Evolutionary conservation across 2,113 vertebrate genomes (phyloP).

Genomic region (Haplochromis burtoni): DNA sequence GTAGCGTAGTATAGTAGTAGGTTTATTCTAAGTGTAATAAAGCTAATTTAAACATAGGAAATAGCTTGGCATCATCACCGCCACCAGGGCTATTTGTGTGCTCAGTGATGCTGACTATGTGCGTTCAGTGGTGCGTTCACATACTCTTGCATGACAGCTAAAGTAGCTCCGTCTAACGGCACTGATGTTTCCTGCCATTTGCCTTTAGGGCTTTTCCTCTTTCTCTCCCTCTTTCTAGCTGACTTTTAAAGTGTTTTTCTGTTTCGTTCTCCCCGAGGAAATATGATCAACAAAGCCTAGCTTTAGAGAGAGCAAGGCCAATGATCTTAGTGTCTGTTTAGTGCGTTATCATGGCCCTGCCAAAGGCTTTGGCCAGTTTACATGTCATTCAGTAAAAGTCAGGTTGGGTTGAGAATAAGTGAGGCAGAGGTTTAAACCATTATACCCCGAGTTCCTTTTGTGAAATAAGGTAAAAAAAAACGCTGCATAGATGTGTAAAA

Average conservation of each 20-base stretch:
- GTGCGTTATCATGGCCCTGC: not conserved
- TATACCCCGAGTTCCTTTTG: not conserved
- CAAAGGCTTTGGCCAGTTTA: not conserved
- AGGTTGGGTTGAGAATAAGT: not conserved
- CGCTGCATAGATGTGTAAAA: not conserved
- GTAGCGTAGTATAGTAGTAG: not conserved
- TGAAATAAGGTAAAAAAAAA: not conserved
- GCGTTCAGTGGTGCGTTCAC: constrained; percentile 55
- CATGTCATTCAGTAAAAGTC: not conserved
- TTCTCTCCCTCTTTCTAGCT: constrained; percentile 50
- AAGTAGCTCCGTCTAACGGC: constrained; percentile 71
- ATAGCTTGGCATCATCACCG: not conserved
- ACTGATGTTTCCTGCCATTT: constrained; percentile 71
- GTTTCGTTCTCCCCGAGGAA: constrained; percentile 48
- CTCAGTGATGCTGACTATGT: constrained; percentile 57
- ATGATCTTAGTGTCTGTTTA: constrained; percentile 26
- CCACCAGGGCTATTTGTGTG: constrained; percentile 31
- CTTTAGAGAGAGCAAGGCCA: constrained; percentile 16
- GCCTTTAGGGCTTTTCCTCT: constrained; percentile 72
- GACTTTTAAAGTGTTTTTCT: constrained; percentile 77
- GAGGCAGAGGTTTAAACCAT: not conserved
- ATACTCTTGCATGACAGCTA: constrained; percentile 69
- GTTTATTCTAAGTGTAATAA: not conserved
- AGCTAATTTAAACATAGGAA: not conserved
- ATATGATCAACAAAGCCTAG: constrained; percentile 35